phyloP scores from a whole-genome alignment of 2,888 invertebrate genomes.

The Drosophila birchii region DNA sequence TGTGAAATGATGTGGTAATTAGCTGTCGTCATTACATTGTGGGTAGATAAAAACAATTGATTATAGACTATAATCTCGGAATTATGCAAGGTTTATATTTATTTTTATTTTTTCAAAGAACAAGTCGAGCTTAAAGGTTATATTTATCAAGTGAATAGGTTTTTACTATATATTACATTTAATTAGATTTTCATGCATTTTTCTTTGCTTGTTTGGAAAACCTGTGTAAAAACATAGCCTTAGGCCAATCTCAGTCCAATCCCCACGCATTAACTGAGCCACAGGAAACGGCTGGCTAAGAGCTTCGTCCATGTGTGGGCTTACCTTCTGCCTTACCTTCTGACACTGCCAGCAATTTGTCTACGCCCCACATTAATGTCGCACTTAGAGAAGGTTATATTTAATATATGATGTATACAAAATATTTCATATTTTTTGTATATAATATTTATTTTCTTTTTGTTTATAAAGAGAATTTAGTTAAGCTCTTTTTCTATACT shows the following conservation, averaged over 20 bases:
- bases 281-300: constrained; percentile 19
- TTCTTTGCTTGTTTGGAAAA: neutral
- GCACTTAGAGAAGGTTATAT: neutral
- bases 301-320: constrained; percentile 27
- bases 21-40: constrained; percentile 27
- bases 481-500: no score
- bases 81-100: neutral
- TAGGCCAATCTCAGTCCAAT: constrained; percentile 8
- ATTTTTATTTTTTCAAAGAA: neutral
- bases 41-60: constrained; percentile 18
- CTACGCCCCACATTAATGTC: constrained; percentile 4
- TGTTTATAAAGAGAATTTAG: neutral
- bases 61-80: constrained; percentile 13
- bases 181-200: no score
- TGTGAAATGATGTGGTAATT: constrained; percentile 45
- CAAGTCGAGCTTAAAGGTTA: neutral
- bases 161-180: no score
- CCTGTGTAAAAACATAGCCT: neutral
- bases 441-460: neutral
- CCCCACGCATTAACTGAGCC: constrained; percentile 22
- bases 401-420: neutral
- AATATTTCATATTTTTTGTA: neutral
- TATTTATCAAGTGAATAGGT: no score
- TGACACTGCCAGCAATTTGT: constrained; percentile 7
- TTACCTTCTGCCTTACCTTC: constrained; percentile 15